phyloP scores from a whole-genome alignment of 2,113 vertebrate species.

The Macroglossus sobrinus region DNA sequence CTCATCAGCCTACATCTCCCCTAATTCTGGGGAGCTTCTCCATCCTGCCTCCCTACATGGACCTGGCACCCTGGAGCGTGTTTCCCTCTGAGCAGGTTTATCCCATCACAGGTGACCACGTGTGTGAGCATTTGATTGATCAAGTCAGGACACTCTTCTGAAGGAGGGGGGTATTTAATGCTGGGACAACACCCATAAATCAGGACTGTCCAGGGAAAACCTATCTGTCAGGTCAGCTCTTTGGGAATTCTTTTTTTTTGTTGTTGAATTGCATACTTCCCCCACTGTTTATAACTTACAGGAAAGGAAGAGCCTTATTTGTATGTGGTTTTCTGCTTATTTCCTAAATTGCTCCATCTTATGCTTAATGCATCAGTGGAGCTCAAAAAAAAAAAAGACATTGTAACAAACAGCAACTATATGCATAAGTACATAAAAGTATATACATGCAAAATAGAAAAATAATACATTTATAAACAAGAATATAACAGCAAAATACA shows the following conservation, averaged over 20 bases:
- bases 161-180: background rate
- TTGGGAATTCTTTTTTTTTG: background rate
- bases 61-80: too few relatives aligned
- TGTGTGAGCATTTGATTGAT: background rate
- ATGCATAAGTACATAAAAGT: background rate
- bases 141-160: background rate
- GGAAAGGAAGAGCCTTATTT: background rate
- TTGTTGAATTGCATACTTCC: background rate
- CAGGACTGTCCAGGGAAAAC: background rate
- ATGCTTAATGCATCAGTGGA: background rate
- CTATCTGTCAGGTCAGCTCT: background rate
- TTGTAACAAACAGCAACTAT: background rate
- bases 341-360: background rate
- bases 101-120: too few relatives aligned
- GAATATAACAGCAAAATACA: background rate
- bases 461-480: background rate
- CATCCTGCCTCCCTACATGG: accelerated
- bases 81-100: background rate
- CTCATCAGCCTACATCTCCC: background rate
- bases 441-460: background rate
- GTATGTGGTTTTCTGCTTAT: background rate
- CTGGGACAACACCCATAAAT: background rate
- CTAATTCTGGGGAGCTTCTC: background rate
- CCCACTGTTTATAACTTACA: background rate
- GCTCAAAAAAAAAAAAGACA: background rate